phyloP scores from a whole-genome alignment of 2,888 invertebrate species.

The Erebia ligea region DNA sequence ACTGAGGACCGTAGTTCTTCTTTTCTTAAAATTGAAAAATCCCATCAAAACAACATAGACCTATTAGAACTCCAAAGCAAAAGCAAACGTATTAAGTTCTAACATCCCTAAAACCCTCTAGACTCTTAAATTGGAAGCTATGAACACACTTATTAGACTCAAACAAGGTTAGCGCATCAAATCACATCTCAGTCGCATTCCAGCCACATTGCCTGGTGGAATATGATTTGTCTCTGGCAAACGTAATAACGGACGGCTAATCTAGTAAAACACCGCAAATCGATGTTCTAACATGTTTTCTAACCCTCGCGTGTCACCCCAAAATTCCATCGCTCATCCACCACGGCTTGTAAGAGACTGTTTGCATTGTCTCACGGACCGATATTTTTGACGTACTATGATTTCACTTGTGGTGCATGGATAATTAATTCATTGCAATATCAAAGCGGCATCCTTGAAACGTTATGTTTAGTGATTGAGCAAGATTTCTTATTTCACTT shows the following conservation, averaged over 20 bases:
- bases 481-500: no score
- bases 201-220: conserved; percentile 37
- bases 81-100: neutral
- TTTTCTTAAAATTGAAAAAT: no score
- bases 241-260: conserved; percentile 45
- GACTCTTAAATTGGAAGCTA: conserved; percentile 12
- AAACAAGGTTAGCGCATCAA: conserved; percentile 28
- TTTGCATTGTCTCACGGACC: conserved; percentile 16
- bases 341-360: conserved; percentile 34
- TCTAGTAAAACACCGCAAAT: conserved; percentile 47
- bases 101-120: neutral
- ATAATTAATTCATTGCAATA: no score
- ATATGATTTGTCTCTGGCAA: conserved; percentile 43
- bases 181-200: conserved; percentile 35
- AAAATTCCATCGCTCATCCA: conserved; percentile 57
- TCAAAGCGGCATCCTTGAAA: no score
- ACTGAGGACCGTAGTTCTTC: no score
- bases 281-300: conserved; percentile 45
- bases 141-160: neutral
- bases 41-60: neutral
- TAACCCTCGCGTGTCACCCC: conserved; percentile 47
- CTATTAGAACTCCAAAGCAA: no score
- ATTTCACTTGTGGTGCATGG: no score
- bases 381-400: conserved; percentile 12
- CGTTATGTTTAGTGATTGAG: no score